A percentile compares a stretch with the other conserved stretches of the same genome.
These are phyloP conservation scores for Xenopus laevis DNA, from an alignment of 2,113 vertebrate species.

Conservation along the genomic window DNA sequence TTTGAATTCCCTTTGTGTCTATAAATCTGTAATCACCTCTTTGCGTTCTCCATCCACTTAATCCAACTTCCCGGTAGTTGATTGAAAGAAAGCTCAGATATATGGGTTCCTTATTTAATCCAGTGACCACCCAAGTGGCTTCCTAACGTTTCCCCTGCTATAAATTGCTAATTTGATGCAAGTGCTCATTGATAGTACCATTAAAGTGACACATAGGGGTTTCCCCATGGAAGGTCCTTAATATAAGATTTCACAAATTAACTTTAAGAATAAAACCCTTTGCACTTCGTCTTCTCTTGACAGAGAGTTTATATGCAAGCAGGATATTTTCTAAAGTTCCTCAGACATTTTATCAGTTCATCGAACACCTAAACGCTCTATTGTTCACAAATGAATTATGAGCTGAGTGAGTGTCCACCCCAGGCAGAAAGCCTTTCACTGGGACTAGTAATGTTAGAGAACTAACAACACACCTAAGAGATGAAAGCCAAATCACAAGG, in stretches of 20 bases:
- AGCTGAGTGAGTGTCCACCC: neutral
- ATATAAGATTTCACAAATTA: too few relatives aligned
- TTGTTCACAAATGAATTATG: conserved; percentile 19
- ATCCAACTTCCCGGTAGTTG: conserved; percentile 13
- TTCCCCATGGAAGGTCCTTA: too few relatives aligned
- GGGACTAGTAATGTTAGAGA: conserved; percentile 1
- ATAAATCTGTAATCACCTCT: conserved; percentile 21
- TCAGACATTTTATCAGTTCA: neutral
- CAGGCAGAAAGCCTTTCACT: conserved; percentile 6
- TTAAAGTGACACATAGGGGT: neutral
- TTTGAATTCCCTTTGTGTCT: conserved; percentile 1
- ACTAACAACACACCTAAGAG: conserved; percentile 3
- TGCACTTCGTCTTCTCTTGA: too few relatives aligned
- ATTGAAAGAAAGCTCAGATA: conserved; percentile 5
- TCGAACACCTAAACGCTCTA: neutral
- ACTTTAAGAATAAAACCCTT: too few relatives aligned
- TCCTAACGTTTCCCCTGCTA: neutral
- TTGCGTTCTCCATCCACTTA: conserved; percentile 6
- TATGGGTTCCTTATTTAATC: conserved; percentile 6
- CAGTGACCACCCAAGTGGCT: conserved; percentile 9
- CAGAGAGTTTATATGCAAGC: too few relatives aligned
- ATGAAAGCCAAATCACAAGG: conserved; percentile 2
- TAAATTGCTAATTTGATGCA: too few relatives aligned
- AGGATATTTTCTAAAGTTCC: too few relatives aligned
- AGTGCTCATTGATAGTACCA: neutral